phyloP scores from a whole-genome alignment of 1,140 invertebrate genomes.

The Bombus superbus region DNA sequence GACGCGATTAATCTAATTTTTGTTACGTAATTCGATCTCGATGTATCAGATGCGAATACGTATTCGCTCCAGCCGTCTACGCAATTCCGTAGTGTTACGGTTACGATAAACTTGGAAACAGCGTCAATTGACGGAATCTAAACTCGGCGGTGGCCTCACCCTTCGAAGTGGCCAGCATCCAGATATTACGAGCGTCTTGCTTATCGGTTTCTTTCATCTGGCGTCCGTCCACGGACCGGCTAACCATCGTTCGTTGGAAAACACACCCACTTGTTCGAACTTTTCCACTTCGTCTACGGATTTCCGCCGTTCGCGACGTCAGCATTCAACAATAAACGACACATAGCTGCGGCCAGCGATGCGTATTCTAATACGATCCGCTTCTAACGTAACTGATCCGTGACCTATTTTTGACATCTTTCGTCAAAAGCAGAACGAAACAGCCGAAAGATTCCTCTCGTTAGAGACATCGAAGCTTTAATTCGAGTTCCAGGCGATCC shows the following conservation, averaged over 20 bases:
- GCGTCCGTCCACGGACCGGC: slow-evolving; percentile 66
- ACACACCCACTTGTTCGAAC: slow-evolving; percentile 75
- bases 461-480: no score
- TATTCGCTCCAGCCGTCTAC: slow-evolving; percentile 39
- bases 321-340: slow-evolving; percentile 15
- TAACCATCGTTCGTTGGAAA: slow-evolving; percentile 62
- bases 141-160: slow-evolving; percentile 78
- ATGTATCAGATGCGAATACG: background rate
- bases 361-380: background rate
- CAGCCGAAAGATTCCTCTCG: background rate
- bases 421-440: background rate
- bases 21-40: slow-evolving; percentile 30
- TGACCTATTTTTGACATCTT: background rate
- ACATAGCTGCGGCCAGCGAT: background rate
- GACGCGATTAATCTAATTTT: background rate
- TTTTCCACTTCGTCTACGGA: slow-evolving; percentile 36
- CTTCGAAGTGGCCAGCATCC: slow-evolving; percentile 78
- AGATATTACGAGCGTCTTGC: slow-evolving; percentile 74
- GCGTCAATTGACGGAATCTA: slow-evolving; percentile 77
- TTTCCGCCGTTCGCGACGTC: background rate
- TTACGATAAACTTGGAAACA: slow-evolving; percentile 73
- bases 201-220: slow-evolving; percentile 75
- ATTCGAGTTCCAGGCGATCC: background rate
- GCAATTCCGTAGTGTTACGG: slow-evolving; percentile 47
- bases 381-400: slow-evolving; percentile 2